A percentile compares a stretch with the other conserved stretches of the same genome.
These are phyloP conservation scores for Limenitis camilla DNA, from an alignment of 2,888 invertebrate species.

Conservation along the genomic window DNA sequence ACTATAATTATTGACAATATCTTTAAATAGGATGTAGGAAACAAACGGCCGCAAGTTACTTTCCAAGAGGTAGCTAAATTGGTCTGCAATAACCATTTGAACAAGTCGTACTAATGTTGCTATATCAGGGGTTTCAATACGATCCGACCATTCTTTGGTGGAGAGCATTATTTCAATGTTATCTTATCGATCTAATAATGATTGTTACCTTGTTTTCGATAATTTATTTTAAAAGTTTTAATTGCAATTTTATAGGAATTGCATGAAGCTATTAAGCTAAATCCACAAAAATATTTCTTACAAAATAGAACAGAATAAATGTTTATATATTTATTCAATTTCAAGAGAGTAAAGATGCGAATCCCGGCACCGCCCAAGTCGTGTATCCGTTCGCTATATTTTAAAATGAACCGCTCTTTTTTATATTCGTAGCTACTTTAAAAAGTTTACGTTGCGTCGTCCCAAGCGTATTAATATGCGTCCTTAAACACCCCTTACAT, in stretches of 20 bases:
- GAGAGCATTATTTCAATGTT: conserved; percentile 33
- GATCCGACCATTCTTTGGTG: conserved; percentile 51
- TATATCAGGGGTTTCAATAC: conserved; percentile 59
- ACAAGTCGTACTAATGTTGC: conserved; percentile 56
- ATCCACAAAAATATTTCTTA: not conserved
- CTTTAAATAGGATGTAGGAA: conserved; percentile 24
- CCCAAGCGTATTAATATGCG: conserved; percentile 60
- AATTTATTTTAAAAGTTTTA: too few species aligned
- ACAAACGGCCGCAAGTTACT: conserved; percentile 28
- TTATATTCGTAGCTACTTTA: conserved; percentile 53
- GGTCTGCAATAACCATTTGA: conserved; percentile 53
- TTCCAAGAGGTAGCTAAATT: conserved; percentile 40
- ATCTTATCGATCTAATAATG: too few species aligned
- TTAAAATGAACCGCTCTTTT: conserved; percentile 60
- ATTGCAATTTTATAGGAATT: not conserved
- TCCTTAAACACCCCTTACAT: conserved; percentile 69
- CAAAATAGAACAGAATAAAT: conserved; percentile 22
- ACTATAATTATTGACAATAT: conserved; percentile 36
- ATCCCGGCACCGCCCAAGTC: conserved; percentile 59
- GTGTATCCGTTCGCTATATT: conserved; percentile 55
- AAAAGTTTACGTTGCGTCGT: conserved; percentile 42
- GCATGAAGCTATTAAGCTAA: not conserved
- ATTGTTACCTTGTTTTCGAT: too few species aligned
- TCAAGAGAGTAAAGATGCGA: conserved; percentile 49
- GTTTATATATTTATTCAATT: conserved; percentile 46